Conservation (phyloP, 2,797 vertebrate genomes). For the Chrosomus eos region DNA sequence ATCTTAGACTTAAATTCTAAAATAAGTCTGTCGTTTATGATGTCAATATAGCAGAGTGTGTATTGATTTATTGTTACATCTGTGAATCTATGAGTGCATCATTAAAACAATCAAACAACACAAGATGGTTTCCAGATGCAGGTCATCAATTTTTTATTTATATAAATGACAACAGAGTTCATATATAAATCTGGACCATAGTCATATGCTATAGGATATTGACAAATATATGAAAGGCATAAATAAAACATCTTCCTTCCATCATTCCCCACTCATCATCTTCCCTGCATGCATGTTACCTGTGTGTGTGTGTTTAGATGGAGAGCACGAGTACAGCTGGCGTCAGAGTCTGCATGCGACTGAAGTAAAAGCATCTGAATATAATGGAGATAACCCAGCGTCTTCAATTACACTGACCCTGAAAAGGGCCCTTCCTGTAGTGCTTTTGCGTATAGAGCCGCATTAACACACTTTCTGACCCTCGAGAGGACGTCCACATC, state of each 20-base stretch:
- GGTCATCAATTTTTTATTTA: not conserved
- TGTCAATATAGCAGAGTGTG: not conserved
- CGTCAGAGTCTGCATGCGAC: not conserved
- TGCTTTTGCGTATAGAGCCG: slow-evolving; percentile 4
- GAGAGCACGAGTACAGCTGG: not conserved
- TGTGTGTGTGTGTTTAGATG: not conserved
- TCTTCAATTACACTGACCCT: not conserved
- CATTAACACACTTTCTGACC: not conserved
- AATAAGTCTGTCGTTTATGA: not conserved
- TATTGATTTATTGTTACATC: not conserved
- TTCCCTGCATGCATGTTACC: not conserved
- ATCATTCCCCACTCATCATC: not conserved
- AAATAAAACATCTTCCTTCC: not conserved
- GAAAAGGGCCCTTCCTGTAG: not conserved
- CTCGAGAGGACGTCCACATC: not conserved
- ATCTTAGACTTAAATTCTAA: no score
- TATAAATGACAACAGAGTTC: not conserved
- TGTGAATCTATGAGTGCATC: not conserved
- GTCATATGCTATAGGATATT: not conserved
- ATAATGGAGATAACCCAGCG: not conserved
- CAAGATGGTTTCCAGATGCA: not conserved
- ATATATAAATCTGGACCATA: not conserved
- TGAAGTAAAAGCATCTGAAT: not conserved
- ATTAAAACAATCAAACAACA: not conserved
- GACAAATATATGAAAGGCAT: not conserved